Base-by-base conservation (phyloP, 2,113 vertebrate genomes). In the Eubucco bourcierii region DNA sequence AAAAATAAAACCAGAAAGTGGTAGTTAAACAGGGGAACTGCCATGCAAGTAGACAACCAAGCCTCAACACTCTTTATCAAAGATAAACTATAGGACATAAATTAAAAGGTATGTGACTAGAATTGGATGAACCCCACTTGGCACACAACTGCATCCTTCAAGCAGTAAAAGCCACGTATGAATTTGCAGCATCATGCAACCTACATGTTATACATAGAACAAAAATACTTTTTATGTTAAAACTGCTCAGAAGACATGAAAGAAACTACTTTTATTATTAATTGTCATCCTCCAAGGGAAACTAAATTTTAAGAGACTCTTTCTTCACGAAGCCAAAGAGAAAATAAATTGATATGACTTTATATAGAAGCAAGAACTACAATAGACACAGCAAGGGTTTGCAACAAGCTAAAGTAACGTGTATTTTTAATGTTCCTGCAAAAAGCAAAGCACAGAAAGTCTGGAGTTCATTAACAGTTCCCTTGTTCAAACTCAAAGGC, bases 401-500 rank as follows among this genome's bases (percentile, higher is more conserved):
- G 44, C 55, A 91, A 20, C 28, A 84, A 86, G n/a, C 21, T 55
- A 58, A 88, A 90, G n/a, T 20, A 79, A 16, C 25, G 65, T 4
- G 0, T 29, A 34, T 50, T 90, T 75, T n/a, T 61, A 50, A 61
- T 7, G 24, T 23, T 90, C 44, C 63, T 61, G n/a, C 12, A 79
- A 84, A 81, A 87, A 85, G 65, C 19, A 74, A 94, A 87, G 25
- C 47, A 70, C 10, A 47, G 39, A 7, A 56, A 73, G 74, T 34
- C 14, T 76, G 70, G 74, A 83, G 37, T 37, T 91, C 23, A 72
- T 80, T 65, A 94, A 80, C 80, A 91, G 31, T 85, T 95, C 71
- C 80, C 65, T 78, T 74, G 85, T 88, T 95, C 90, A 94, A 88
- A 61, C 77, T 84, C 84, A 86, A 91, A 94, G 65, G 81, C 56